Percentiles rank a stretch among this genome's conserved stretches.
Conservation (phyloP, 2,113 vertebrate species). For the Megatriorchis doriae region DNA sequence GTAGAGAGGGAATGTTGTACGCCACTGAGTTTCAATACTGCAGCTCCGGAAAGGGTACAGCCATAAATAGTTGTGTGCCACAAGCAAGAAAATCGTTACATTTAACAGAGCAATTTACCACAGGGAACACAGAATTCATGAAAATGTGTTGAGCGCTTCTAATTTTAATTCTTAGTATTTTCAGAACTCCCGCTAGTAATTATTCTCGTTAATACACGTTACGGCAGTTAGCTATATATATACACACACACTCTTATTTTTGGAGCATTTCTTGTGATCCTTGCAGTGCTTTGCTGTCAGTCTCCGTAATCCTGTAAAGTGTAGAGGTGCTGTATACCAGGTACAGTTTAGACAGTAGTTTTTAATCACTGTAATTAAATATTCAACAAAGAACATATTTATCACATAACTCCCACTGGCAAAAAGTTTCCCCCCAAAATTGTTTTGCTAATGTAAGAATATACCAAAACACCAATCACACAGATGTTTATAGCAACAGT, state of each 20-base stretch:
- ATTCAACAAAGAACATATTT: constrained; percentile 15
- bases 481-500: constrained; percentile 61
- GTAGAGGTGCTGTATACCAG: constrained; percentile 1
- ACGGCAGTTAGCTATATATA: constrained; percentile 1
- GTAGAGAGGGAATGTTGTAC: constrained; percentile 39
- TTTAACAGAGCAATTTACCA: constrained; percentile 36
- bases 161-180: background rate
- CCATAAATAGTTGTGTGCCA: constrained; percentile 50
- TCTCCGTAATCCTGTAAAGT: background rate
- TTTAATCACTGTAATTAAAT: constrained; percentile 37
- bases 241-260: background rate
- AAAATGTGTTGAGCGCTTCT: constrained; percentile 17
- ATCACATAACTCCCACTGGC: constrained; percentile 52
- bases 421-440: background rate
- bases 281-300: background rate
- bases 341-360: constrained; percentile 50
- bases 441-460: constrained; percentile 53
- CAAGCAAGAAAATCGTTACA: constrained; percentile 44
- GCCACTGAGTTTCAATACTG: constrained; percentile 23
- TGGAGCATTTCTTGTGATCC: background rate
- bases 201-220: background rate
- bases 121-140: constrained; percentile 51
- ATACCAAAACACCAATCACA: constrained; percentile 49
- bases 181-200: constrained; percentile 4
- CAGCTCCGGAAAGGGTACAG: constrained; percentile 41